Base-by-base conservation (phyloP, 2,113 vertebrate species). In the Rhegmatorhina hoffmannsi region DNA sequence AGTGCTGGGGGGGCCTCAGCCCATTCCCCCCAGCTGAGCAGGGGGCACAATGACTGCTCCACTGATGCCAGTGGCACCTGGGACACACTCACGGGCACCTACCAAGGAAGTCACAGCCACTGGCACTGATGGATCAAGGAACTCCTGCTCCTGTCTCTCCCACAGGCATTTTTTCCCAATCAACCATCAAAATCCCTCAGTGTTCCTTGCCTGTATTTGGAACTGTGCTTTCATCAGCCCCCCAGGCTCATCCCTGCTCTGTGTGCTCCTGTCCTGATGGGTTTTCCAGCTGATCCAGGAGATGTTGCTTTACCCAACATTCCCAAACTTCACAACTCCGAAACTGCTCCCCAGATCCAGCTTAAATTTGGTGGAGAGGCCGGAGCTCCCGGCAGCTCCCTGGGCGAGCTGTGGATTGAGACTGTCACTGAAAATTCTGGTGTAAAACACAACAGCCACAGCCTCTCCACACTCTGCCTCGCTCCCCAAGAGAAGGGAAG, bases 191-290 rank as follows among this genome's bases (percentile, higher is more conserved):
- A 73, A 52, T 24, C 10, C 40, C 13, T 28, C 3, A 5, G 36
- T 2, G 20, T 23, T 87, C 84, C 52, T 62, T 0, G 0, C 1
- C 2, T 1, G 3, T 17, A 60, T 17, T 43, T 28, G 19, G 38
- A 17, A 26, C 55, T 9, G 10, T 10, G 19, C 8, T 63, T 63
- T 19, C 31, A 7, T 24, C 56, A 44, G 28, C n/a, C 21, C 25
- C 29, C 43, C 5, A 7, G 5, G 17, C 63, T 44, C 5, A 1
- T 49, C 47, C n/a, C 60, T 49, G 50, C 60, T 73, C 74, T 0
- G 0, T 10, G 31, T 36, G 67, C 44, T 70, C 31, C 0, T 0
- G 4, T 74, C 44, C 49, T 7, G 0, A 1, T 1, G 15, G 7
- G 17, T 15, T 70, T 79, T 83, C n/a, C 79, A 69, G 63, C 49